Conservation (phyloP, 2,113 vertebrate genomes). For the Archocentrus centrarchus region DNA sequence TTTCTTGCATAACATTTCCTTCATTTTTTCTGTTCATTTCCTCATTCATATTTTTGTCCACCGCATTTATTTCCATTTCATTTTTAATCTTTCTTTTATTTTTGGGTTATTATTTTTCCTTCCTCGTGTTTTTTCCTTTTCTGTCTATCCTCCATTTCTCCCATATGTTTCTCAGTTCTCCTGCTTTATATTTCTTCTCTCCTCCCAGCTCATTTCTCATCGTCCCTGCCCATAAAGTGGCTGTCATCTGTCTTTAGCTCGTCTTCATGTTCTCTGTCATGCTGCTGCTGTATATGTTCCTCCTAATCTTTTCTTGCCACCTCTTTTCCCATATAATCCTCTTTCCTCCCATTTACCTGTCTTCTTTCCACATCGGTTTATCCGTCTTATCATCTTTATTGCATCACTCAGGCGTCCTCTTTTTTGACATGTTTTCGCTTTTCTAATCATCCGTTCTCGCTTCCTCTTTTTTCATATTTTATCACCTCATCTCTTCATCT, state of each 20-base stretch:
- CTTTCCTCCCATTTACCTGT: neutral
- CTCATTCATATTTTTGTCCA: neutral
- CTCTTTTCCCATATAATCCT: neutral
- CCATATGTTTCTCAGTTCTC: neutral
- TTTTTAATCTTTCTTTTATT: neutral
- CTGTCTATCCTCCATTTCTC: neutral
- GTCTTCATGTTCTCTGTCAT: too few relatives aligned
- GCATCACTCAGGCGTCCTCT: neutral
- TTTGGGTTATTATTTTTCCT: too few relatives aligned
- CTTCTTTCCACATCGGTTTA: neutral
- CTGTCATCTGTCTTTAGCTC: neutral
- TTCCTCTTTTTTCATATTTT: neutral
- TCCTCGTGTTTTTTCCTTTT: too few relatives aligned
- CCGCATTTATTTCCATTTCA: neutral
- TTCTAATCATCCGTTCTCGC: neutral
- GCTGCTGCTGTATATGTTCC: neutral
- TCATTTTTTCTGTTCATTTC: neutral
- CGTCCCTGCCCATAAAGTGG: neutral
- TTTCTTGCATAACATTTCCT: neutral
- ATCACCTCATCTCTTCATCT: neutral
- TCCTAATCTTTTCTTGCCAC: neutral
- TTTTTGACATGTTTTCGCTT: neutral
- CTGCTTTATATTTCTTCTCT: neutral
- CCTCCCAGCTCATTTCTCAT: neutral
- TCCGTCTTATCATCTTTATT: neutral